Base-by-base conservation (phyloP, 2,797 vertebrate species). In the Rhinella marina region DNA sequence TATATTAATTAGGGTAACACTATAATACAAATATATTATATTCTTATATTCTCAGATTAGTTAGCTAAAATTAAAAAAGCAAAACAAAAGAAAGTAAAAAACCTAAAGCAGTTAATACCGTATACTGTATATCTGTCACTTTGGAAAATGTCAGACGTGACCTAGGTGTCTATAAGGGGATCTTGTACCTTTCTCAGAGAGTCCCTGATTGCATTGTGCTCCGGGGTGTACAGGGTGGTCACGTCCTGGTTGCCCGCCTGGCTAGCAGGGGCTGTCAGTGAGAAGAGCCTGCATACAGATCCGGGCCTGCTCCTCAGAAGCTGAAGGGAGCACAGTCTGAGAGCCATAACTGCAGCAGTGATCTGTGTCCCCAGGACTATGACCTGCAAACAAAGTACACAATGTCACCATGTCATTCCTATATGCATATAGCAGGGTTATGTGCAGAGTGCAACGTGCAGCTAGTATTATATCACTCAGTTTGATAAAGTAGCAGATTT, bases 111-210 rank as follows among this genome's bases (percentile, higher is more conserved):
- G 32, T 32, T 32, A 32, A 32, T 32, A 32, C 3, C n/a, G n/a
- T n/a, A n/a, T n/a, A n/a, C n/a, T 32, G 5, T 32, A 32, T 1
- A 32, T 1, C 9, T 56, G 54, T 56, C 9, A 56, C 13, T 56
- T 56, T 10, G 54, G 3, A 56, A 14, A 56, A 56, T 56, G 54
- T 56, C 10, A 56, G 54, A 16, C 54, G 14, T 11, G 14, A 16
- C 54, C 54, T 59, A 0, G 61, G 21, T 62, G 21, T 62, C 3
- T 10, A 64, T 23, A 9, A 10, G 2, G 59, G 17, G 10, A 23
- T 23, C 4, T 11, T 17, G 6, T 97, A 96, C 95, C 95, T 96
- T 97, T 88, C 91, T 91, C 82, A 96, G 93, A 23, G 94, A 93
- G 29, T 92, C 92, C 90, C 95, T 93, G 72, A 96, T 52, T 7